These are phyloP conservation scores for Apomyelois bistriatella DNA, from an alignment of 2,888 invertebrate species.

Conservation along the genomic window DNA sequence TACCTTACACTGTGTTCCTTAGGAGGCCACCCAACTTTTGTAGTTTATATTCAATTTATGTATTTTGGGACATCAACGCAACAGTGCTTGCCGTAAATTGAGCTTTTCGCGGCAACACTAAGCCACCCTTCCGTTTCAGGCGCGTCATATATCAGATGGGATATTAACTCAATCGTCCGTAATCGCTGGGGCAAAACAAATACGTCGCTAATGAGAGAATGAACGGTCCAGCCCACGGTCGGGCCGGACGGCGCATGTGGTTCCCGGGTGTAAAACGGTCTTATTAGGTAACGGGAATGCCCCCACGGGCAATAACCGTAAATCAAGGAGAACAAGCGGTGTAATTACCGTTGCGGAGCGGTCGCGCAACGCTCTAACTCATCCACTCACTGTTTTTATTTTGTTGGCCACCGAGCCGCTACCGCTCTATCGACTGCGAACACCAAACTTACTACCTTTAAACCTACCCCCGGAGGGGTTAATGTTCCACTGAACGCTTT, in stretches of 20 bases:
- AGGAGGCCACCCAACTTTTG: constrained; percentile 5
- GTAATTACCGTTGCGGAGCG: constrained; percentile 79
- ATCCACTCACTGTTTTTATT: constrained; percentile 77
- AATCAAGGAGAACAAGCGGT: constrained; percentile 80
- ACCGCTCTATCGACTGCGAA: constrained; percentile 74
- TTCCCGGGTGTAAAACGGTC: constrained; percentile 76
- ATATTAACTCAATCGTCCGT: constrained; percentile 71
- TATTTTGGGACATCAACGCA: not conserved
- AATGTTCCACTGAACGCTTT: constrained; percentile 65
- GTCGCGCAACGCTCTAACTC: constrained; percentile 76
- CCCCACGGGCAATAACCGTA: constrained; percentile 81
- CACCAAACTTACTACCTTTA: constrained; percentile 72
- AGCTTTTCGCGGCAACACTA: constrained; percentile 38
- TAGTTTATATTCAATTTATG: not conserved
- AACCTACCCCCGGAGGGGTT: constrained; percentile 71
- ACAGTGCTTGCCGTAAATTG: constrained; percentile 30
- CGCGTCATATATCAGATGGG: constrained; percentile 63
- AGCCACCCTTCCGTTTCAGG: constrained; percentile 56
- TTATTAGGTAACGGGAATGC: constrained; percentile 79
- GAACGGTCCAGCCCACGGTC: constrained; percentile 57
- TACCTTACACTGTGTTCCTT: constrained; percentile 10
- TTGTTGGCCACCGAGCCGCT: constrained; percentile 66
- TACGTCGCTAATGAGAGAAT: constrained; percentile 74
- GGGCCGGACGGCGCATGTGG: constrained; percentile 65
- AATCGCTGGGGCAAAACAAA: constrained; percentile 69